These are phyloP conservation scores for Drosophila setosimentum DNA, from an alignment of 2,888 invertebrate species.

Conservation along the genomic window DNA sequence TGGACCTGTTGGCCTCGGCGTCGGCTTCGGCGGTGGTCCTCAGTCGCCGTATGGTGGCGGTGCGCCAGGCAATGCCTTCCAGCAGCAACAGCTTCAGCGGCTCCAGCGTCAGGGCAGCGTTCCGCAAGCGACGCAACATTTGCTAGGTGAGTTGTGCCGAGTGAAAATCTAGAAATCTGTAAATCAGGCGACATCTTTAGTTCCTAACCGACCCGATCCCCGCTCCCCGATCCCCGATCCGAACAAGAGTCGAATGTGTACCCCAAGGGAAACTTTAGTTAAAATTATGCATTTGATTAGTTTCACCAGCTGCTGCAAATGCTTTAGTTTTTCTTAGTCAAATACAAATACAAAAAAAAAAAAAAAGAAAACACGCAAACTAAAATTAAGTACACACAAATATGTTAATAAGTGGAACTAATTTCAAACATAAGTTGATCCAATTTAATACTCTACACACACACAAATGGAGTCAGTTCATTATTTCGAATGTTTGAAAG, in stretches of 20 bases:
- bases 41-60: conserved; percentile 80
- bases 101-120: conserved; percentile 84
- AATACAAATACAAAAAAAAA: too few relatives aligned
- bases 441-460: too few relatives aligned
- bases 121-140: conserved; percentile 85
- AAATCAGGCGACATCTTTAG: conserved; percentile 5
- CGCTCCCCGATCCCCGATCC: too few relatives aligned
- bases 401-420: conserved; percentile 1
- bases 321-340: not conserved
- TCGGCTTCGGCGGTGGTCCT: conserved; percentile 71
- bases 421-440: not conserved
- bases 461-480: too few relatives aligned
- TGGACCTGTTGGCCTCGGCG: conserved; percentile 40
- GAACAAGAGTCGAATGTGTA: not conserved
- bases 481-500: not conserved
- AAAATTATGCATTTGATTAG: not conserved
- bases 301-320: not conserved
- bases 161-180: too few relatives aligned
- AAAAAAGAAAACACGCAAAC: not conserved
- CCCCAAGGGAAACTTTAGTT: not conserved
- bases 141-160: conserved; percentile 83
- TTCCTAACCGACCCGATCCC: not conserved
- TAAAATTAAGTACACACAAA: not conserved
- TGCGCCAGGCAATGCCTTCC: conserved; percentile 76
- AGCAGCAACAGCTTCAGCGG: conserved; percentile 84